Conservation (phyloP, 2,888 invertebrate genomes). For the Calephelis perditalis region DNA sequence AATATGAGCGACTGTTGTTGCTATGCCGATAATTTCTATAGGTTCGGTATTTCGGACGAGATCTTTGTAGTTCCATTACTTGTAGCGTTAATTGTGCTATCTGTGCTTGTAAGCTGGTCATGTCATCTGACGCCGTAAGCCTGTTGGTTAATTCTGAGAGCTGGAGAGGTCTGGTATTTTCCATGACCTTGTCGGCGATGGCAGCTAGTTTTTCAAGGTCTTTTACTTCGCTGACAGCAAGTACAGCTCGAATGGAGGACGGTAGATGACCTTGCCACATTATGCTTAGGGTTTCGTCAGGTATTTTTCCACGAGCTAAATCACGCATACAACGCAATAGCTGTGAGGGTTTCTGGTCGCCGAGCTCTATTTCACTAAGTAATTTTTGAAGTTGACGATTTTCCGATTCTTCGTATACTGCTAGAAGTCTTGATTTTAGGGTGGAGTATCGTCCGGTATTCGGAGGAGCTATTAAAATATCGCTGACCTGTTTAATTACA, state of each 20-base stretch:
- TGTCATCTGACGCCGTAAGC: neutral
- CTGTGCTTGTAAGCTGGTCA: conserved; percentile 14
- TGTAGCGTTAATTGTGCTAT: conserved; percentile 16
- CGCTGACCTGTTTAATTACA: neutral
- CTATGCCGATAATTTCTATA: neutral
- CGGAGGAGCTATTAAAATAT: neutral
- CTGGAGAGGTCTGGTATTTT: conserved; percentile 7
- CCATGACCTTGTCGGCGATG: conserved; percentile 26
- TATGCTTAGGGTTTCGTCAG: conserved; percentile 23
- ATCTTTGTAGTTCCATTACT: conserved; percentile 1
- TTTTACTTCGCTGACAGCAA: conserved; percentile 20
- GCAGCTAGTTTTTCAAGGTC: conserved; percentile 20
- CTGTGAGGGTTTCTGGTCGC: neutral
- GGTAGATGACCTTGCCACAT: conserved; percentile 27
- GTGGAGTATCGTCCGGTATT: too few relatives aligned
- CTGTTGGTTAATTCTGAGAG: conserved; percentile 14
- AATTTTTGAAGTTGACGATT: too few relatives aligned
- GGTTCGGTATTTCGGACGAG: too few relatives aligned
- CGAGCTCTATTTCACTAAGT: neutral
- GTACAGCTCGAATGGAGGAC: conserved; percentile 21
- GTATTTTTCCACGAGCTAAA: conserved; percentile 13
- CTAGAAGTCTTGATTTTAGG: too few relatives aligned
- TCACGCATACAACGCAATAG: neutral
- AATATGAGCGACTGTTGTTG: neutral
- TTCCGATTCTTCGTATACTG: too few relatives aligned